A percentile compares a stretch with the other conserved stretches of the same genome.
Evolutionary conservation across 1,140 invertebrate species (phyloP).

Genomic region (Pomacea maculata): DNA sequence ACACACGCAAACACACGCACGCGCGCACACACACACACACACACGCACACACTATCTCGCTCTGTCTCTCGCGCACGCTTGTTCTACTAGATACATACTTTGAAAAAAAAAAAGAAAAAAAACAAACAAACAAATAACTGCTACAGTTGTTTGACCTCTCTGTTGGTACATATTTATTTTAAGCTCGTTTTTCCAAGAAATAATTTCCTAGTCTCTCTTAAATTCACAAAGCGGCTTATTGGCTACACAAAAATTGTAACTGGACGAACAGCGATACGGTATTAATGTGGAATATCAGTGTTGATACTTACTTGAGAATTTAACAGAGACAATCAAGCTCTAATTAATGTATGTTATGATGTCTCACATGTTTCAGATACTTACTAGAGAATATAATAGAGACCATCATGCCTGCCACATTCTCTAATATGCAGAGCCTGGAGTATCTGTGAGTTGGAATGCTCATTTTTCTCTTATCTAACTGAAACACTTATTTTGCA

Average conservation of each 20-base stretch:
- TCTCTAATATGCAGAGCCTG: background rate
- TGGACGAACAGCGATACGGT: too few relatives aligned
- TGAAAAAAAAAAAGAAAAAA: too few relatives aligned
- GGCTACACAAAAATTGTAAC: too few relatives aligned
- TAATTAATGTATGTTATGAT: background rate
- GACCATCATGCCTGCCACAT: conserved; percentile 3
- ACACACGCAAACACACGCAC: too few relatives aligned
- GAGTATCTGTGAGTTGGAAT: background rate
- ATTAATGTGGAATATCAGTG: too few relatives aligned
- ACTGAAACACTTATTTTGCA: too few relatives aligned
- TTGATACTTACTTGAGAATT: too few relatives aligned
- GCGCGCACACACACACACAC: too few relatives aligned
- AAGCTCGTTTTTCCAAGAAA: background rate
- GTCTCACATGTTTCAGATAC: background rate
- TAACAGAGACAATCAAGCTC: background rate
- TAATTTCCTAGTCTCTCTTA: too few relatives aligned
- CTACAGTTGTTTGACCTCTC: background rate
- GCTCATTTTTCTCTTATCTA: too few relatives aligned
- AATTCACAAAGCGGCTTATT: too few relatives aligned
- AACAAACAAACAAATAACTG: background rate
- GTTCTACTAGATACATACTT: background rate
- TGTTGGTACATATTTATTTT: background rate
- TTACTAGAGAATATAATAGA: conserved; percentile 7
- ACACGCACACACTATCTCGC: background rate
- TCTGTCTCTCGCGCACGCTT: background rate